Evolutionary conservation across 2,797 vertebrate genomes (phyloP), one percentile per base, ranked within the genome.

Genomic region (Paratrypauchen microcephalus): DNA sequence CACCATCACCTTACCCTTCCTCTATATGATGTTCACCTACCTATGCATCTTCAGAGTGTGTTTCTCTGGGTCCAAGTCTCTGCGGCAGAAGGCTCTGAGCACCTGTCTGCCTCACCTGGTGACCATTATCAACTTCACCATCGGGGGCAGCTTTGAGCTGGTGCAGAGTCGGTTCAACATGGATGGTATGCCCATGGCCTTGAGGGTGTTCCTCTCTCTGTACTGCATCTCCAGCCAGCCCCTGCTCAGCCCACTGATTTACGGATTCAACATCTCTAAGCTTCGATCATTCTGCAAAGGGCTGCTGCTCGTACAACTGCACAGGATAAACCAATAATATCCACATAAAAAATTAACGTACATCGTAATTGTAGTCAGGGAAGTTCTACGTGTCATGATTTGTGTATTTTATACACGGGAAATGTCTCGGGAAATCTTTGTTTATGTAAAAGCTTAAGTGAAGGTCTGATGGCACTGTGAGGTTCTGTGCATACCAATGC

Each of bases 191-290:
- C 68, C 67, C 5, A 47, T 3, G 3, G 7, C 21, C 0, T 9
- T 77, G 21, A 26, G 54, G 0, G 66, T 74, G 1, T 8, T 82
- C 12, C 16, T 77, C 4, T 77, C 77, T 0, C 21, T 72, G 0
- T 82, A 82, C 56, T 82, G 30, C 1, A 52, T 82, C 0, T 30
- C 72, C 1, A 68, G 56, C 11, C 77, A 66, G 28, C 74, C 77
- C 0, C 41, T 82, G 36, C 28, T 79, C n/a, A 82, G 55, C 26
- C 74, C 80, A 0, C 11, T 77, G 1, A 9, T 83, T 0, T 77
- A 83, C 0, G 81, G 77, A 4, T 52, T 83, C 18, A 73, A 72
- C 2, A 23, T 79, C 21, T 32, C 64, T 2, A 77, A 79, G 30
- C 67, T 82, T 0, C 68, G 68, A 0, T 9, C 36, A 0, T 13